These are phyloP conservation scores for Schizaphis graminum DNA, from an alignment of 2,888 invertebrate species.

Conservation along the genomic window DNA sequence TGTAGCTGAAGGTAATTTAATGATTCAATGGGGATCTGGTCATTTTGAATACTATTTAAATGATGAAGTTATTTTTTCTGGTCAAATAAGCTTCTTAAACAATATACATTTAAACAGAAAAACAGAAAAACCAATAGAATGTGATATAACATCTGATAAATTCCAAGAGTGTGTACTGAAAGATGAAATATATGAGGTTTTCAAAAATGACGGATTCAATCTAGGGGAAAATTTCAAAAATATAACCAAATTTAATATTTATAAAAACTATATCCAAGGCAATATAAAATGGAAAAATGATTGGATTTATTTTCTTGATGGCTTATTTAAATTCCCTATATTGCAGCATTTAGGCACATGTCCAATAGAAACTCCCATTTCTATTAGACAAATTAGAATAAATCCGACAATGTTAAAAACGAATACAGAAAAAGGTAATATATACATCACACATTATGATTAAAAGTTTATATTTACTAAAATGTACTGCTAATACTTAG, in stretches of 20 bases:
- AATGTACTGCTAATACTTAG: neutral
- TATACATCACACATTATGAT: neutral
- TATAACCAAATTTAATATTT: neutral
- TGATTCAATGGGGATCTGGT: slow-evolving; percentile 53
- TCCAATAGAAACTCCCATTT: neutral
- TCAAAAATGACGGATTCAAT: slow-evolving; percentile 19
- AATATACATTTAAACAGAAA: neutral
- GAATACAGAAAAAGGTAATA: neutral
- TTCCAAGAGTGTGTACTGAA: neutral
- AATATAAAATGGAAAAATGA: slow-evolving; percentile 51
- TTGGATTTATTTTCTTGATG: slow-evolving; percentile 59
- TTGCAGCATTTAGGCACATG: neutral
- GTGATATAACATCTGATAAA: neutral
- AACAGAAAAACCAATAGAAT: too few relatives aligned
- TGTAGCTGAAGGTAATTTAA: neutral
- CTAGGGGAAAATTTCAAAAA: slow-evolving; percentile 15
- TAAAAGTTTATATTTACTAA: neutral
- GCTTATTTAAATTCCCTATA: slow-evolving; percentile 37
- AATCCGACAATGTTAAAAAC: neutral
- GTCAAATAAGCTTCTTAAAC: neutral
- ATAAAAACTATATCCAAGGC: neutral
- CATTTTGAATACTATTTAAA: neutral
- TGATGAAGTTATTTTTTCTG: neutral
- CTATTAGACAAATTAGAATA: slow-evolving; percentile 18
- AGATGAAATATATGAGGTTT: slow-evolving; percentile 2